phyloP scores from a whole-genome alignment of 1,140 invertebrate species.

The Aculops lycopersici region DNA sequence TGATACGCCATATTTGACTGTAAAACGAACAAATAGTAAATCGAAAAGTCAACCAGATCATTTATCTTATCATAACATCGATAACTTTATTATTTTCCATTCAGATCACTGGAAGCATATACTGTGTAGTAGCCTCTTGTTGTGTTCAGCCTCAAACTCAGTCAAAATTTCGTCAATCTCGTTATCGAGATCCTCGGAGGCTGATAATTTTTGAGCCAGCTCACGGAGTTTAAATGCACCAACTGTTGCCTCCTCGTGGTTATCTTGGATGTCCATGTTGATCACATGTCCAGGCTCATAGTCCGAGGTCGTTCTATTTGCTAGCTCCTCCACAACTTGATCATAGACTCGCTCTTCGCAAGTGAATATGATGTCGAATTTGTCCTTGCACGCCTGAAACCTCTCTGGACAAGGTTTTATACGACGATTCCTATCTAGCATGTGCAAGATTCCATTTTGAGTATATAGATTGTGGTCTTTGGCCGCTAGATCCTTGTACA shows the following conservation, averaged over 20 bases:
- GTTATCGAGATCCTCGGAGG: slow-evolving; percentile 77
- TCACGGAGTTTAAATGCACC: slow-evolving; percentile 94
- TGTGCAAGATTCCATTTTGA: slow-evolving; percentile 89
- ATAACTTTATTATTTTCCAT: too few relatives aligned
- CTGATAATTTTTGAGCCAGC: slow-evolving; percentile 51
- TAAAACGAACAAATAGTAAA: too few relatives aligned
- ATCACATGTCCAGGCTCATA: slow-evolving; percentile 63
- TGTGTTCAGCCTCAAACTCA: slow-evolving; percentile 65
- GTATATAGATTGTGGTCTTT: slow-evolving; percentile 38
- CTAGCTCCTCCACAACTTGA: slow-evolving; percentile 33
- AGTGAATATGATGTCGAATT: slow-evolving; percentile 84
- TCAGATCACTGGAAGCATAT: slow-evolving; percentile 52
- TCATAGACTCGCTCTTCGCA: slow-evolving; percentile 97
- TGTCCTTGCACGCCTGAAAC: slow-evolving; percentile 60
- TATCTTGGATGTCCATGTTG: slow-evolving; percentile 97
- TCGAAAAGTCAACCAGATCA: too few relatives aligned
- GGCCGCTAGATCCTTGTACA: slow-evolving; percentile 65
- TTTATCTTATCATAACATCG: too few relatives aligned
- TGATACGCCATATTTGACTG: too few relatives aligned
- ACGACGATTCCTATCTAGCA: slow-evolving; percentile 81
- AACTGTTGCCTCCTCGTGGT: slow-evolving; percentile 96
- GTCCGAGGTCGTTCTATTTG: slow-evolving; percentile 22
- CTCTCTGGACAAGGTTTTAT: slow-evolving; percentile 78
- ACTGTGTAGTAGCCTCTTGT: slow-evolving; percentile 58
- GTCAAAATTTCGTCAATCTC: slow-evolving; percentile 87